phyloP scores from a whole-genome alignment of 1,140 invertebrate species.

The Drosophila littoralis region DNA sequence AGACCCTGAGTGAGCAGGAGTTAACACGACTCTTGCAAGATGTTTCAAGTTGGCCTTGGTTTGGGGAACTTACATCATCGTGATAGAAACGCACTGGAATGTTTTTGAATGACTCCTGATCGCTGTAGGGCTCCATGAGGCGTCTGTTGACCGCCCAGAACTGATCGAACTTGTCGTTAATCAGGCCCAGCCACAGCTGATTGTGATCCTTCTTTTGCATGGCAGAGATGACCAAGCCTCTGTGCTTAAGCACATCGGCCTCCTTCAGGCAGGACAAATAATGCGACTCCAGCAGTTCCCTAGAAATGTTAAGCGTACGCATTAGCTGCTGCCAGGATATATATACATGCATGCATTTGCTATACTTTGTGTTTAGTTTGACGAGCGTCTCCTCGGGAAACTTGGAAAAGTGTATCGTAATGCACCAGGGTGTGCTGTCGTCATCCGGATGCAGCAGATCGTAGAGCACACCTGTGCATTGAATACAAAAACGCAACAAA shows the following conservation, averaged over 20 bases:
- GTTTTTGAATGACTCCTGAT: slow-evolving; percentile 93
- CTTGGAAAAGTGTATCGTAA: slow-evolving; percentile 97
- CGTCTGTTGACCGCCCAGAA: slow-evolving; percentile 98
- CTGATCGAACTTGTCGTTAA: slow-evolving; percentile 99
- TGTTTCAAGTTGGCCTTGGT: neutral
- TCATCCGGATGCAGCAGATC: slow-evolving; percentile 91
- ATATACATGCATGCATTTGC: neutral
- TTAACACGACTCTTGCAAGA: no score
- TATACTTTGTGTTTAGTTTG: slow-evolving; percentile 90
- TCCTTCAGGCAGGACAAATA: slow-evolving; percentile 99
- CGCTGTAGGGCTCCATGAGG: slow-evolving; percentile 93
- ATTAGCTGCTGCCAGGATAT: neutral
- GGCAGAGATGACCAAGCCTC: slow-evolving; percentile 94
- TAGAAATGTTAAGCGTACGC: slow-evolving; percentile 84
- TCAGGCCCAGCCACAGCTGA: slow-evolving; percentile 96
- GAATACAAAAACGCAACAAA: neutral
- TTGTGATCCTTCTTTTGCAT: slow-evolving; percentile 99
- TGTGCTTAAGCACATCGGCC: slow-evolving; percentile 98
- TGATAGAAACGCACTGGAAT: slow-evolving; percentile 96
- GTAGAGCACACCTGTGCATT: slow-evolving; percentile 88
- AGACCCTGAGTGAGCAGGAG: no score
- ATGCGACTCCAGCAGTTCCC: slow-evolving; percentile 95
- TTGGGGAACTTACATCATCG: slow-evolving; percentile 84
- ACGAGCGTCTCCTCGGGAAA: slow-evolving; percentile 93
- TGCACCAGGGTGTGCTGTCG: slow-evolving; percentile 93